Conservation (phyloP, 2,113 vertebrate genomes). For the Amphiprion ocellaris region DNA sequence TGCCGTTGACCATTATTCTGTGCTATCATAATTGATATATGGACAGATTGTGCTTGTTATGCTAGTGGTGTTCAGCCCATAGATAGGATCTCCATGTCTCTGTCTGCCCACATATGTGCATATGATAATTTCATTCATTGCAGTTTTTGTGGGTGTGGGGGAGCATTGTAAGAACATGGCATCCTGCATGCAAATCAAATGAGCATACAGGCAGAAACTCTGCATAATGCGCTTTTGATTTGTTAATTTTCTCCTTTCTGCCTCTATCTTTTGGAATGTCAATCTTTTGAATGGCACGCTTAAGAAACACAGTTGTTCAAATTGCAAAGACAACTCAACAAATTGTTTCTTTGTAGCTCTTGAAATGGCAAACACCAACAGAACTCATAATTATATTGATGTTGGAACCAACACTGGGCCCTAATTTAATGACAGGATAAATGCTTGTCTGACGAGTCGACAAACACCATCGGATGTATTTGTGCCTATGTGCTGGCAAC, state of each 20-base stretch:
- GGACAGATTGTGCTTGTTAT: not conserved
- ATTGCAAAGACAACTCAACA: conserved; percentile 4
- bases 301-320: conserved; percentile 14
- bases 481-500: too few relatives aligned
- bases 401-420: not conserved
- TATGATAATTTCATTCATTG: not conserved
- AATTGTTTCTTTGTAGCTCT: conserved; percentile 1
- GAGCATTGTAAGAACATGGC: not conserved
- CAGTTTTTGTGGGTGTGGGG: not conserved
- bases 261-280: conserved; percentile 35
- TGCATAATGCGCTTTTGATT: conserved; percentile 40
- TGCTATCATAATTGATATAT: conserved; percentile 6
- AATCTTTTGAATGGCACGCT: conserved; percentile 38
- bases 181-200: not conserved
- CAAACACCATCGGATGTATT: not conserved
- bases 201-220: conserved; percentile 3
- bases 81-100: not conserved
- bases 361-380: conserved; percentile 27
- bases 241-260: conserved; percentile 41
- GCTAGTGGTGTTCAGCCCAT: not conserved
- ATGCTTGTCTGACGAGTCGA: conserved; percentile 28
- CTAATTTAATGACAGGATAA: conserved; percentile 10
- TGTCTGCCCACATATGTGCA: not conserved
- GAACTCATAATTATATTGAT: not conserved
- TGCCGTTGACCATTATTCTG: conserved; percentile 18